Evolutionary conservation across 2,113 vertebrate genomes (phyloP).

Genomic region (Sebastes schlegelii): DNA sequence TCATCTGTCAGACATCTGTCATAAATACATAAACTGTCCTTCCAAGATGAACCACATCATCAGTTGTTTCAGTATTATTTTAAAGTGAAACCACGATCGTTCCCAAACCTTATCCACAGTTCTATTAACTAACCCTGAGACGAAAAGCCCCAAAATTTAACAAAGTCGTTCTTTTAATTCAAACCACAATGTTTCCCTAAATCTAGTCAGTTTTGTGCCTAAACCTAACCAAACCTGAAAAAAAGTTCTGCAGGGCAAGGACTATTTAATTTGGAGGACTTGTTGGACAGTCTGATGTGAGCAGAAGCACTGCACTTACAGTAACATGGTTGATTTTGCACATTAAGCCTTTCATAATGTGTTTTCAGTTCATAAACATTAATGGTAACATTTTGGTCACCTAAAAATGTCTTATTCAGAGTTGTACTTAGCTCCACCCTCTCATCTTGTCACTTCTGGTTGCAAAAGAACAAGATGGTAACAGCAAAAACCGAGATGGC

Average conservation of each 20-base stretch:
- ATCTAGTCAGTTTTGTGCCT: not conserved
- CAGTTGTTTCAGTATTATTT: not conserved
- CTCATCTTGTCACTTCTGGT: too few relatives aligned
- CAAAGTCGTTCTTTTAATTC: not conserved
- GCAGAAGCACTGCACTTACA: not conserved
- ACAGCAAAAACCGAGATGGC: too few relatives aligned
- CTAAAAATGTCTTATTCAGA: too few relatives aligned
- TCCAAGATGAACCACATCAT: not conserved
- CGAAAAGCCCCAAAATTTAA: not conserved
- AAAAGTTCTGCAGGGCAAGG: not conserved
- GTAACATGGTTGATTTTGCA: not conserved
- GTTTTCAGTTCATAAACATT: too few relatives aligned
- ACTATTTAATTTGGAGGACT: not conserved
- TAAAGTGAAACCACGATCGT: not conserved
- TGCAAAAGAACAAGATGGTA: too few relatives aligned
- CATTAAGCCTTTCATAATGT: not conserved
- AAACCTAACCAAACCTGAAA: not conserved
- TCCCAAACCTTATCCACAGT: not conserved
- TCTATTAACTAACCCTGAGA: not conserved
- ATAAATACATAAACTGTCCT: not conserved
- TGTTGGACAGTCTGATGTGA: not conserved
- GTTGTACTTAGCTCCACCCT: too few relatives aligned
- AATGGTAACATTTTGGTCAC: too few relatives aligned
- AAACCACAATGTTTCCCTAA: not conserved
- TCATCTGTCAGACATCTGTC: too few relatives aligned